Evolutionary conservation across 2,797 vertebrate genomes (phyloP).

Genomic region (Gila robusta): DNA sequence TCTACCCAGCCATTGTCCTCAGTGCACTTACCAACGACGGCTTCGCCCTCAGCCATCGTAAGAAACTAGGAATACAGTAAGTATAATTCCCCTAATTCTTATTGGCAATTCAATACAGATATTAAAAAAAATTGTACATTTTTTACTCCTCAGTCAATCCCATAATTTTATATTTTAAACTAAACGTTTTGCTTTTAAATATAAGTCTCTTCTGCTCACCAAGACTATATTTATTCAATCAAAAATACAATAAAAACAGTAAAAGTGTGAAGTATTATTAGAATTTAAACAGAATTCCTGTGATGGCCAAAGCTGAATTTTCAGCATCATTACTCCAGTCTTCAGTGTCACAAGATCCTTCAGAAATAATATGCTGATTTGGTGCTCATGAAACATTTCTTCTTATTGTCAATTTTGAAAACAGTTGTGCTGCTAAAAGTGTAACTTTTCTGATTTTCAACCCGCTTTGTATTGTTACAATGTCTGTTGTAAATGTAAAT

Average conservation of each 20-base stretch:
- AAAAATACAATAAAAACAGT: neutral
- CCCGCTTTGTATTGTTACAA: too few species aligned
- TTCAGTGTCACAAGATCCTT: neutral
- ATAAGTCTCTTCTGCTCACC: neutral
- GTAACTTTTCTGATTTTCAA: too few species aligned
- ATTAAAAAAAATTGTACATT: neutral
- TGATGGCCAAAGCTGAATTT: neutral
- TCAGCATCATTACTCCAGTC: neutral
- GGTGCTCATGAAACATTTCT: neutral
- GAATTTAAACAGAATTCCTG: neutral
- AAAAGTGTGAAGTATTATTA: neutral
- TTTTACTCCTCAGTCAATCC: neutral
- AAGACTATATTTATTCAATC: neutral
- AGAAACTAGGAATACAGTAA: conserved; percentile 95
- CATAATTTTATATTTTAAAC: neutral
- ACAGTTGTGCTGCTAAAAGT: too few species aligned
- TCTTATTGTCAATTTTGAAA: neutral
- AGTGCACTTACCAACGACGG: conserved; percentile 94
- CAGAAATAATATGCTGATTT: neutral
- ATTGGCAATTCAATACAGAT: neutral
- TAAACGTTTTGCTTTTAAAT: neutral
- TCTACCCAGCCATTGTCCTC: conserved; percentile 95
- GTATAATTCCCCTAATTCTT: conserved; percentile 66
- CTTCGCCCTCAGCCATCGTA: conserved; percentile 92
- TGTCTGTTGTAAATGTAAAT: too few species aligned